These are phyloP conservation scores for Seriola aureovittata DNA, from an alignment of 2,113 vertebrate genomes.

Conservation along the genomic window DNA sequence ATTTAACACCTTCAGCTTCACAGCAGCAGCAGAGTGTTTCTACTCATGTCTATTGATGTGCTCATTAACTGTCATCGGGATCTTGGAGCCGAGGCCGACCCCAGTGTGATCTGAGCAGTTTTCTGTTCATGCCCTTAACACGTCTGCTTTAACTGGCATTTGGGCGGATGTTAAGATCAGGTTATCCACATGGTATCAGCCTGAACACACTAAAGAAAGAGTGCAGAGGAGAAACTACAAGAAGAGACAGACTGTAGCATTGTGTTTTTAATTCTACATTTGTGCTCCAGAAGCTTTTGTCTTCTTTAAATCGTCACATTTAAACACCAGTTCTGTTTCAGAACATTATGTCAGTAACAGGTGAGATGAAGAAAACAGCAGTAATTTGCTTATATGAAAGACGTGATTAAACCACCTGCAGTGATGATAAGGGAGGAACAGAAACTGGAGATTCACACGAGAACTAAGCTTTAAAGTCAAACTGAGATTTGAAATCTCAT, in stretches of 20 bases:
- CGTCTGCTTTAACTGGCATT: too few species aligned
- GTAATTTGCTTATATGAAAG: too few species aligned
- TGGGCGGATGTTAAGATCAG: background rate
- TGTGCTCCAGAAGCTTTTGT: too few species aligned
- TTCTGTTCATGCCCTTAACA: background rate
- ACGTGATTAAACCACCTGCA: background rate
- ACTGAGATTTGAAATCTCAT: background rate
- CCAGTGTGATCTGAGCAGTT: background rate
- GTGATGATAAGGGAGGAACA: background rate
- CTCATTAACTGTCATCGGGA: background rate
- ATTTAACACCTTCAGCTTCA: constrained; percentile 32
- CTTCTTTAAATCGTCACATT: too few species aligned
- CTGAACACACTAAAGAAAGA: too few species aligned
- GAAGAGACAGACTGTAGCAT: too few species aligned
- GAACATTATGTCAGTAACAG: too few species aligned
- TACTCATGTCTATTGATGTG: background rate
- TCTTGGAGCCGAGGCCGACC: background rate
- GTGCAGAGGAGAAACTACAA: too few species aligned
- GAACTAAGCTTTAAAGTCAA: background rate
- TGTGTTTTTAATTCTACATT: too few species aligned
- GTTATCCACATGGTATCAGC: background rate
- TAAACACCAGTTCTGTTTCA: too few species aligned
- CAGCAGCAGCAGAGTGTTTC: background rate
- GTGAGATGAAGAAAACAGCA: too few species aligned
- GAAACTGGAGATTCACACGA: background rate